Evolutionary conservation across 2,797 vertebrate species (phyloP).

Genomic region (Sciurus carolinensis): DNA sequence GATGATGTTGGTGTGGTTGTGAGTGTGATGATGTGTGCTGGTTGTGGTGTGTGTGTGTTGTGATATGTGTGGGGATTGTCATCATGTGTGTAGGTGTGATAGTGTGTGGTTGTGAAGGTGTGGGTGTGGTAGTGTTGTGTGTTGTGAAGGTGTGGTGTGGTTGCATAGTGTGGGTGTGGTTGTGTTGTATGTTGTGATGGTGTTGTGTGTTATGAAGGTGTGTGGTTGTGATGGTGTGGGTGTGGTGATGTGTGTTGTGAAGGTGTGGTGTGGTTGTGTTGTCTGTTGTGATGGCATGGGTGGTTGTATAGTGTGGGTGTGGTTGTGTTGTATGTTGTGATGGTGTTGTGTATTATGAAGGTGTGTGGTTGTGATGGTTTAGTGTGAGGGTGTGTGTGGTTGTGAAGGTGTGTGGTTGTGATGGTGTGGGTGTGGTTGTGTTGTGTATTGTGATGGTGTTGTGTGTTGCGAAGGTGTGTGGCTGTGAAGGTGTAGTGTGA

Average conservation of each 20-base stretch:
- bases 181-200: neutral
- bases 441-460: neutral
- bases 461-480: too few relatives aligned
- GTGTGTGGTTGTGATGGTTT: too few relatives aligned
- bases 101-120: neutral
- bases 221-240: neutral
- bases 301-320: neutral
- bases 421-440: too few relatives aligned
- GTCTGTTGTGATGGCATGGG: neutral
- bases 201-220: neutral
- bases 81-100: too few relatives aligned
- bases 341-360: neutral
- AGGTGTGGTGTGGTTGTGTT: neutral
- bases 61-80: too few relatives aligned
- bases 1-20: too few relatives aligned
- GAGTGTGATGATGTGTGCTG: neutral
- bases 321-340: neutral
- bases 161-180: neutral
- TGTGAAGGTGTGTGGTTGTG: neutral
- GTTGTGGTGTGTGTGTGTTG: neutral
- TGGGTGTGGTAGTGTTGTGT: neutral
- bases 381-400: too few relatives aligned
- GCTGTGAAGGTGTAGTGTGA: too few relatives aligned
- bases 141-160: neutral
- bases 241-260: neutral